These are phyloP conservation scores for Carapus acus DNA, from an alignment of 2,797 vertebrate genomes.

Conservation along the genomic window DNA sequence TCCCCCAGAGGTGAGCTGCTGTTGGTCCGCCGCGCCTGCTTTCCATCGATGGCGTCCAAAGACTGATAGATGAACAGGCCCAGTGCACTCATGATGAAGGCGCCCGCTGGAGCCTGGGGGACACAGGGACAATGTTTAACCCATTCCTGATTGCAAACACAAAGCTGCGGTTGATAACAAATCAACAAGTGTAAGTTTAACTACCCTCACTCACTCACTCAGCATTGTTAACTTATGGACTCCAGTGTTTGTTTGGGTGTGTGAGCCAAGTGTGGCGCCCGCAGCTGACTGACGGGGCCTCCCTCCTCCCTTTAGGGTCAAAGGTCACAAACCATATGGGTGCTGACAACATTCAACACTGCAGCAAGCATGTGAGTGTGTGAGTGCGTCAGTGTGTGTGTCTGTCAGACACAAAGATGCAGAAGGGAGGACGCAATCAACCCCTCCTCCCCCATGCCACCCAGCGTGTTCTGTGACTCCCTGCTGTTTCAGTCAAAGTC, in stretches of 20 bases:
- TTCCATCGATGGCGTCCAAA: conserved; percentile 95
- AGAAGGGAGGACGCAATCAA: conserved; percentile 11
- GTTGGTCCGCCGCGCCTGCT: conserved; percentile 95
- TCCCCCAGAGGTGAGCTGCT: conserved; percentile 92
- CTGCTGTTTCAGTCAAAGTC: conserved; percentile 19
- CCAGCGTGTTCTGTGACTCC: conserved; percentile 10
- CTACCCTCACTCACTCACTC: not conserved
- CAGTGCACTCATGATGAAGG: conserved; percentile 81
- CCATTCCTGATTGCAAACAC: too few relatives aligned
- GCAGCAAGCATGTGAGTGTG: conserved; percentile 10
- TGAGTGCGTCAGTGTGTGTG: conserved; percentile 11
- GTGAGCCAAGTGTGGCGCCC: conserved; percentile 1
- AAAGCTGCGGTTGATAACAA: too few relatives aligned
- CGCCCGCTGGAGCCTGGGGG: conserved; percentile 85
- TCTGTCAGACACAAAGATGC: conserved; percentile 3
- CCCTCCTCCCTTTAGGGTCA: conserved; percentile 29
- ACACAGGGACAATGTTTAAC: too few relatives aligned
- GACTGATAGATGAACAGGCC: conserved; percentile 96
- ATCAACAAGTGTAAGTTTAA: too few relatives aligned
- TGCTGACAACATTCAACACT: conserved; percentile 10
- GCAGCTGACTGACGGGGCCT: conserved; percentile 27
- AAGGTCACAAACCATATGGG: conserved; percentile 55
- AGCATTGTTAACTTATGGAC: too few relatives aligned
- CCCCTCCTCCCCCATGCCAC: conserved; percentile 27
- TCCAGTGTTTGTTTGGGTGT: too few relatives aligned